A percentile compares a stretch with the other conserved stretches of the same genome.
phyloP scores from a whole-genome alignment of 2,888 invertebrate genomes.

The Protonemura montana region DNA sequence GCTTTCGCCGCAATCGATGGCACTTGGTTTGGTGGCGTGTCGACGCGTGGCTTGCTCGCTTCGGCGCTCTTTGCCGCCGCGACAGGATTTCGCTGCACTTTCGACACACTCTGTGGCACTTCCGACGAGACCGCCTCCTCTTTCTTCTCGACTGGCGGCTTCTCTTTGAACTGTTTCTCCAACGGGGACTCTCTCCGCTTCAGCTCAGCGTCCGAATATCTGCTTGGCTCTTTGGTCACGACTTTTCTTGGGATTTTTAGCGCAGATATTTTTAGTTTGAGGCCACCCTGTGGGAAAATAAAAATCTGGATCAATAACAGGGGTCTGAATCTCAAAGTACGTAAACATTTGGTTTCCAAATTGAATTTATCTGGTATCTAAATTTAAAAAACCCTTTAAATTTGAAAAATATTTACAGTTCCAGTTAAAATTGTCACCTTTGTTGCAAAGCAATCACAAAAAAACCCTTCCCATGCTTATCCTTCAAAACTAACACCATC shows the following conservation, averaged over 20 bases:
- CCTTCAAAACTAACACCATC: too few relatives aligned
- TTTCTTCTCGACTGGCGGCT: neutral
- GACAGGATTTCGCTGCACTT: neutral
- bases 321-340: too few relatives aligned
- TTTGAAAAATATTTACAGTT: too few relatives aligned
- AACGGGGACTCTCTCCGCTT: neutral
- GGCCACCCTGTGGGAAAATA: constrained; percentile 57
- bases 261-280: constrained; percentile 62
- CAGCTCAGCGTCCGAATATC: constrained; percentile 24
- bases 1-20: constrained; percentile 1
- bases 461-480: too few relatives aligned
- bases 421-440: too few relatives aligned
- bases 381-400: too few relatives aligned
- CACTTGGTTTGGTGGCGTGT: constrained; percentile 10
- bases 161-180: constrained; percentile 26
- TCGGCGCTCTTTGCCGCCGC: neutral
- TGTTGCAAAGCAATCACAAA: too few relatives aligned
- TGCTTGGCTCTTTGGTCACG: constrained; percentile 1
- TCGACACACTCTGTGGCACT: neutral
- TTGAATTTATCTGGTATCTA: too few relatives aligned
- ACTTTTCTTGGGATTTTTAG: constrained; percentile 56
- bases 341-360: too few relatives aligned
- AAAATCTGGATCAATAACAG: neutral
- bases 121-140: neutral
- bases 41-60: neutral